Percentiles rank a stretch among this genome's conserved stretches.
These are phyloP conservation scores for Myotis vivesi DNA, from an alignment of 2,797 vertebrate species.

Conservation along the genomic window DNA sequence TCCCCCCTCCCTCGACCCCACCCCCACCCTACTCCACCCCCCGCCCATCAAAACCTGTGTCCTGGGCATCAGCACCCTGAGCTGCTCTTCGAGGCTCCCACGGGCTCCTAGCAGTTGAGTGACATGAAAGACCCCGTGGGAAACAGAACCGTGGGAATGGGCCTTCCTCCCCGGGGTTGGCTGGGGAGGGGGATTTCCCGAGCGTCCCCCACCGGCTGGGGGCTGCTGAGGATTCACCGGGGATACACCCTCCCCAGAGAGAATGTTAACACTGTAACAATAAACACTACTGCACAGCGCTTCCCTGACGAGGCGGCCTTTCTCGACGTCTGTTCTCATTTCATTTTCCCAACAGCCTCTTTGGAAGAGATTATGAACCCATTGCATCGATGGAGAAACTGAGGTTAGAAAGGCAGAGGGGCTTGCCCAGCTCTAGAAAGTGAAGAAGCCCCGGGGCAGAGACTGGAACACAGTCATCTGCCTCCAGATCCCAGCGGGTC, in stretches of 20 bases:
- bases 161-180: rapidly evolving
- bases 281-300: slow-evolving; percentile 50
- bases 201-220: not conserved
- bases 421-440: not conserved
- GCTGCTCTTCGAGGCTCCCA: rapidly evolving
- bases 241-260: too few species aligned
- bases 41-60: rapidly evolving
- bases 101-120: not conserved
- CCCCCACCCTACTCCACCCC: rapidly evolving
- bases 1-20: rapidly evolving
- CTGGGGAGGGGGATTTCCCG: not conserved
- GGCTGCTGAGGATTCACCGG: not conserved
- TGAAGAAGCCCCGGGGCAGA: not conserved
- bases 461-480: not conserved
- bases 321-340: not conserved
- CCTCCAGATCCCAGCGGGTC: not conserved
- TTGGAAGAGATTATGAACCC: not conserved
- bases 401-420: not conserved
- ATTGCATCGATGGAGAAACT: not conserved
- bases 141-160: rapidly evolving
- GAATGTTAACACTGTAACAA: slow-evolving; percentile 68
- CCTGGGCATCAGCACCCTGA: rapidly evolving
- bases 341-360: not conserved
- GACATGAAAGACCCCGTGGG: rapidly evolving
- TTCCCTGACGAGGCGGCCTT: not conserved